Conservation (phyloP, 2,797 vertebrate species). For the Momotus momota region DNA sequence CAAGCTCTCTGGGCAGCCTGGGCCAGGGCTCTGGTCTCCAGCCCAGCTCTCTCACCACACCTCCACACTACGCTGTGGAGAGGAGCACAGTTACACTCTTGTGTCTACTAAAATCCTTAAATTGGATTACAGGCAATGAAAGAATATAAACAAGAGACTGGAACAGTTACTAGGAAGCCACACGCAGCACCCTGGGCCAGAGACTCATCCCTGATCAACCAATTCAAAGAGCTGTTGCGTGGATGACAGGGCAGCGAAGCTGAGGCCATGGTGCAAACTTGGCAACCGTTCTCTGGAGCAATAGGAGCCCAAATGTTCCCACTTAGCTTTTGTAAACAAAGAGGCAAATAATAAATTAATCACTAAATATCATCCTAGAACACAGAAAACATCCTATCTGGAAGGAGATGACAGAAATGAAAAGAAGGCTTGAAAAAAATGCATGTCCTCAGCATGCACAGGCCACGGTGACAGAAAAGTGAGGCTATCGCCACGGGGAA, state of each 20-base stretch:
- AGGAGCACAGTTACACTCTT: background rate
- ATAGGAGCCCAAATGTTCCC: background rate
- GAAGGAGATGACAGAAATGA: background rate
- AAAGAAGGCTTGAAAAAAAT: background rate
- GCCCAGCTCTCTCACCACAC: too few relatives aligned
- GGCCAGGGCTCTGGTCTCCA: background rate
- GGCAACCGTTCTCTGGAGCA: background rate
- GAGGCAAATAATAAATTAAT: background rate
- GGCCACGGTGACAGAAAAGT: rapidly evolving
- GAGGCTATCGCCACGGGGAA: rapidly evolving
- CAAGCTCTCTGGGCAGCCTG: background rate
- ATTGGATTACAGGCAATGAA: background rate
- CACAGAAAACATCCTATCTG: background rate
- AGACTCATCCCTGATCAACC: background rate
- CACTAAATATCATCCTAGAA: background rate
- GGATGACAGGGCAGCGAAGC: background rate
- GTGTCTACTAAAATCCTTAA: background rate
- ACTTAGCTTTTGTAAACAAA: background rate
- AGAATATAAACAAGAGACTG: background rate
- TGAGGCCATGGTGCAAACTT: rapidly evolving
- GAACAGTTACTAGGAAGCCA: background rate
- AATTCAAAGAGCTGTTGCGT: background rate
- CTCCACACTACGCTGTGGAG: rapidly evolving
- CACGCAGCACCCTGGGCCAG: rapidly evolving
- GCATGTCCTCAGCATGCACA: rapidly evolving